Evolutionary conservation across 2,113 vertebrate species (phyloP).

Genomic region (Oncorhynchus masou): DNA sequence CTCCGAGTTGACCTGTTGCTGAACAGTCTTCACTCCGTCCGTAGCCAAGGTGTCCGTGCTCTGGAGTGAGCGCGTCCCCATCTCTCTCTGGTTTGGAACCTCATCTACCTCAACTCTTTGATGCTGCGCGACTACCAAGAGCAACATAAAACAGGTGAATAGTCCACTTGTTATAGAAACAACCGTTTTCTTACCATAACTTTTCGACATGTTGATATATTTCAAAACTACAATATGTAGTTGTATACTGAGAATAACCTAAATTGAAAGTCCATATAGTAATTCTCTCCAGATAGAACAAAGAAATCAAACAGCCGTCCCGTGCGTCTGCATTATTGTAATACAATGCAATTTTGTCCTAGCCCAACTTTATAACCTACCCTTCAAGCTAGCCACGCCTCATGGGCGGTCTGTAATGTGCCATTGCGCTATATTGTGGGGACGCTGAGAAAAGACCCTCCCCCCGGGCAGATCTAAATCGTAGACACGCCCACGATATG

Average conservation of each 20-base stretch:
- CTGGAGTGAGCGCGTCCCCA: conserved; percentile 54
- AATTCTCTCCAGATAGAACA: conserved; percentile 6
- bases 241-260: conserved; percentile 9
- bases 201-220: conserved; percentile 79
- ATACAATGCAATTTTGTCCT: accelerated
- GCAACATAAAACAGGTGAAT: conserved; percentile 82
- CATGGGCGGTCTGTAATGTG: conserved; percentile 39
- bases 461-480: conserved; percentile 25
- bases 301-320: accelerated
- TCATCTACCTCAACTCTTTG: conserved; percentile 49
- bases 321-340: background rate
- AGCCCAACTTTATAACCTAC: conserved; percentile 59
- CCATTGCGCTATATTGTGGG: conserved; percentile 10
- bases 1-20: background rate
- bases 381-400: conserved; percentile 58
- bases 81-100: conserved; percentile 43
- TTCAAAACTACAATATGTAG: background rate
- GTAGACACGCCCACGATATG: background rate
- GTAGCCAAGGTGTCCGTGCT: conserved; percentile 39
- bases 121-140: conserved; percentile 78
- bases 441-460: conserved; percentile 17
- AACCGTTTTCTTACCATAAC: conserved; percentile 81
- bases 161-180: conserved; percentile 74
- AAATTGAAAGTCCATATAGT: conserved; percentile 54
- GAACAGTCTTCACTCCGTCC: background rate